phyloP scores from a whole-genome alignment of 2,113 vertebrate genomes.

The Oceanodroma tethys region DNA sequence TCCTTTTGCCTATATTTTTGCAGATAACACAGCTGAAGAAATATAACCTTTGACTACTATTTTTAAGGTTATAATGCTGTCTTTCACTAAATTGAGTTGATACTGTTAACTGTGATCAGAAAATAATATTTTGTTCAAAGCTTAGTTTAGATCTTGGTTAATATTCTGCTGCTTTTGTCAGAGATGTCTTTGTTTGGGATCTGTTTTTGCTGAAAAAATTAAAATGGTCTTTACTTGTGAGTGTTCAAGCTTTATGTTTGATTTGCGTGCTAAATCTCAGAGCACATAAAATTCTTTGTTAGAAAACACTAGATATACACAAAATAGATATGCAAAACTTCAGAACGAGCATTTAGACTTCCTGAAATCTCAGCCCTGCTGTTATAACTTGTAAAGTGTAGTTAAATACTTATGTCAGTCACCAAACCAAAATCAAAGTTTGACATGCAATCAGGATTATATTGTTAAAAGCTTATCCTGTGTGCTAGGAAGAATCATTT shows the following conservation, averaged over 20 bases:
- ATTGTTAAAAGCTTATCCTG: constrained; percentile 7
- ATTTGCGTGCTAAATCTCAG: not conserved
- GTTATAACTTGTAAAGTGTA: not conserved
- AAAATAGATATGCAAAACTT: not conserved
- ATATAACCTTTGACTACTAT: not conserved
- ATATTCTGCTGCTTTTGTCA: not conserved
- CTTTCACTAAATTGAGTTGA: not conserved
- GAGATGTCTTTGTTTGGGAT: not conserved
- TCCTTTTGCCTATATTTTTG: not conserved
- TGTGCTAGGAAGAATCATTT: not conserved
- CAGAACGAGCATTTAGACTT: not conserved
- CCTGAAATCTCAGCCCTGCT: not conserved
- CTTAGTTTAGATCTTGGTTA: not conserved
- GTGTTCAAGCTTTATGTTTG: not conserved
- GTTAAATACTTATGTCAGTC: constrained; percentile 6
- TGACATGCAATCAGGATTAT: constrained; percentile 21
- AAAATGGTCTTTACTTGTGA: not conserved
- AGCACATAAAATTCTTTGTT: not conserved
- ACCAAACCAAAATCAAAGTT: not conserved
- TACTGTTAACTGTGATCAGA: not conserved
- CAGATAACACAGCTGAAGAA: not conserved
- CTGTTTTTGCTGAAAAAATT: not conserved
- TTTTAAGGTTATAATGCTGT: not conserved
- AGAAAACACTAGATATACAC: not conserved
- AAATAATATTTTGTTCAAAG: not conserved